Base-by-base conservation (phyloP, 2,113 vertebrate species). In the Psilopogon haemacephalus region DNA sequence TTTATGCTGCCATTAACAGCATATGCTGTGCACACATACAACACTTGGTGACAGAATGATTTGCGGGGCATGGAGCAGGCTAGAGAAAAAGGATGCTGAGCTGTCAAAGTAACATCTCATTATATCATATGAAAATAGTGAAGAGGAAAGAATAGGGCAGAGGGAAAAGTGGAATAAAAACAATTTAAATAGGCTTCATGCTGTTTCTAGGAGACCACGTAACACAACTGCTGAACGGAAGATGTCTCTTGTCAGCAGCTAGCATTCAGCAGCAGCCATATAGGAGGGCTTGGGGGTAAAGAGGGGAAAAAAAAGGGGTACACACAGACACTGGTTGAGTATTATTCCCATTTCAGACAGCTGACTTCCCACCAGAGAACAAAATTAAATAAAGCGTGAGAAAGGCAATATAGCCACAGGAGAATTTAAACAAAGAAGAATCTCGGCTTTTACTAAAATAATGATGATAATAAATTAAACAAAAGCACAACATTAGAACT, bases 51-150 rank as follows among this genome's bases (percentile, higher is more conserved):
- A 94, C 86, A 96, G 93, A 89, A 94, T 95, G 96, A 96, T 94
- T 92, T 95, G 95, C 82, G 76, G 78, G 92, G 75, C 72, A 83
- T 21, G 21, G 48, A 79, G 78, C 7, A 89, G 69, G 87, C 64
- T 91, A 44, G 75, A 75, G 88, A 89, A 89, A 88, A 89, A 56
- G 64, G 79, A 93, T 92, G 84, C 60, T 83, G 75, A 91, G 85
- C 89, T 94, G 94, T 89, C 95, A 81, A 74, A 93, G 82, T 58
- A 95, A 94, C 69, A 50, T 84, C 91, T 96, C 89, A 94, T 96
- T 96, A 94, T 84, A 89, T 89, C 89, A 81, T 62, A 91, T 15
- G 67, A 91, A 89, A 94, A 90, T 48, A 70, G 65, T 26, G 54
- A 88, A 86, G 52, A 87, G 60, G n/a, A 91, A 91, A 93, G 85